A percentile compares a stretch with the other conserved stretches of the same genome.
phyloP scores from a whole-genome alignment of 92 coral and sea anemone genomes.

The Umimayanthus kanabou region DNA sequence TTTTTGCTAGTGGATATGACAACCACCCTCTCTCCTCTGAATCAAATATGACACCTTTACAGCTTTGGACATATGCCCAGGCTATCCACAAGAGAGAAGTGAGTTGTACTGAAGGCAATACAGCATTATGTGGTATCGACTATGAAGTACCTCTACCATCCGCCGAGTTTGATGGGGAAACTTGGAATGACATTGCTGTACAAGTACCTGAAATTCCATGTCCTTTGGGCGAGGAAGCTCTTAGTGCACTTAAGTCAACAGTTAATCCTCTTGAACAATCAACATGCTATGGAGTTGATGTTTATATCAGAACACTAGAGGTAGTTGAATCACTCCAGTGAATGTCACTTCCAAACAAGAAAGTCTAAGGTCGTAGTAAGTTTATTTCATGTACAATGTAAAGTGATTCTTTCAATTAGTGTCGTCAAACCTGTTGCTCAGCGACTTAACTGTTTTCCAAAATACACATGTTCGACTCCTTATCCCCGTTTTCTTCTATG shows the following conservation, averaged over 20 bases:
- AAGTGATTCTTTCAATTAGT: too few species aligned
- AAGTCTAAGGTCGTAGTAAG: too few species aligned
- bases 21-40: conserved; percentile 66
- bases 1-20: conserved; percentile 63
- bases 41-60: conserved; percentile 65
- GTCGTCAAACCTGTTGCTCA: too few species aligned
- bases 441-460: too few species aligned
- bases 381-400: too few species aligned
- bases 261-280: conserved; percentile 50
- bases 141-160: conserved; percentile 61
- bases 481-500: too few species aligned
- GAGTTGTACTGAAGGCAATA: neutral
- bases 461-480: too few species aligned
- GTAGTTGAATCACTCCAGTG: conserved; percentile 26
- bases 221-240: conserved; percentile 23
- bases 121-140: neutral
- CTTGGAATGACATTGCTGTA: conserved; percentile 47
- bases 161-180: conserved; percentile 42
- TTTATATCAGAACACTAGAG: conserved; percentile 46
- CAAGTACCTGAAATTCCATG: conserved; percentile 55
- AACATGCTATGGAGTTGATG: conserved; percentile 53
- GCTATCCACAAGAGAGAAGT: neutral
- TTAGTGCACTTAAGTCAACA: conserved; percentile 7
- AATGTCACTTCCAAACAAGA: neutral
- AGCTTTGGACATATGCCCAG: conserved; percentile 72